Base-by-base conservation (phyloP, 2,113 vertebrate species). In the Hepsetus odoe region DNA sequence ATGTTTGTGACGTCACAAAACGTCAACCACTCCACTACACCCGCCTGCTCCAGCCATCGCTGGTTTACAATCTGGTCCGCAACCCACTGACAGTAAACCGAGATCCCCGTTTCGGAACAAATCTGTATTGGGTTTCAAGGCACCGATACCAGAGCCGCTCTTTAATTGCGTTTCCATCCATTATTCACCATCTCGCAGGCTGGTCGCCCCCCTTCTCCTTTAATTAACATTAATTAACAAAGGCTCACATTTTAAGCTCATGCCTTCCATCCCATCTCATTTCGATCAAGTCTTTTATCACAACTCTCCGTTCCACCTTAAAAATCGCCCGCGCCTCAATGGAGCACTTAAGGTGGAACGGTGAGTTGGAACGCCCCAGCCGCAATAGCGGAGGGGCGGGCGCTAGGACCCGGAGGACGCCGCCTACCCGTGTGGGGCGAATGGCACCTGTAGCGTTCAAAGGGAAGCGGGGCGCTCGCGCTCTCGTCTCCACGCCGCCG, bases 171-270 rank as follows among this genome's bases (percentile, higher is more conserved):
- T 80, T 59, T 53, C 72, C 76, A 87, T 81, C 90, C 65, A 93
- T 92, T 88, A 94, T 91, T 71, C 1, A 94, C 87, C n/a, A 85
- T 84, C 58, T 84, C 84, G 91, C 88, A 91, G 87, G 87, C 85
- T 90, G 86, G 85, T 86, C 86, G 42, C 82, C 82, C 86, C 89
- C 84, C n/a, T n/a, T 80, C 77, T 89, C 75, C 72, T 88, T 93
- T 92, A 94, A 92, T 91, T 92, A 92, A 92, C n/a, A n/a, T n/a
- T n/a, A n/a, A n/a, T n/a, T n/a, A n/a, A n/a, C n/a, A n/a, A n/a
- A n/a, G n/a, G n/a, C n/a, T n/a, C n/a, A n/a, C n/a, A n/a, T n/a
- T n/a, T n/a, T n/a, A n/a, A n/a, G n/a, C n/a, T n/a, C n/a, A n/a
- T n/a, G n/a, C n/a, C n/a, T n/a, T n/a, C n/a, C n/a, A n/a, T n/a